Conservation (phyloP, 2,888 invertebrate species). For the Drosophila longiperda region DNA sequence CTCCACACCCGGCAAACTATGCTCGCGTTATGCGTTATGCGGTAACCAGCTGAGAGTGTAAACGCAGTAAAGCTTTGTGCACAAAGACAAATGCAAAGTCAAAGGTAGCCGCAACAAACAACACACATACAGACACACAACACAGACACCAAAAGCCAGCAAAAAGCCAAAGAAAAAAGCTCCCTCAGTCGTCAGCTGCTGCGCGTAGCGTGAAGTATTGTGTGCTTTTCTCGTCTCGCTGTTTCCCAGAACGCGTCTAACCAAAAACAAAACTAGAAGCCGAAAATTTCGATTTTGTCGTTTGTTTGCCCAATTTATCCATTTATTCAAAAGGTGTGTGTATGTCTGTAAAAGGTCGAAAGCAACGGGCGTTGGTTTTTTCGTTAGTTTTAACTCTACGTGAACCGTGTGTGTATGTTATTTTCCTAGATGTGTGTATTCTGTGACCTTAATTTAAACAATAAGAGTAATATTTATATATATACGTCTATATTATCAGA, state of each 20-base stretch:
- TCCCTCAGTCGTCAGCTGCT: constrained; percentile 84
- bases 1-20: constrained; percentile 8
- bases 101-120: constrained; percentile 48
- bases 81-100: constrained; percentile 21
- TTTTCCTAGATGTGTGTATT: constrained; percentile 20
- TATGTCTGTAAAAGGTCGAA: constrained; percentile 19
- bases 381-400: constrained; percentile 26
- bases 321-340: constrained; percentile 8
- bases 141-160: constrained; percentile 27
- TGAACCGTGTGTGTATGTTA: constrained; percentile 16
- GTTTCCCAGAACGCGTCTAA: constrained; percentile 55
- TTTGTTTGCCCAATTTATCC: constrained; percentile 4
- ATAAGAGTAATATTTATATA: constrained; percentile 8
- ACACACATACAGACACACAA: constrained; percentile 48
- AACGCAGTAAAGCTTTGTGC: constrained; percentile 43
- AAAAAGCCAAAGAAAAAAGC: constrained; percentile 80
- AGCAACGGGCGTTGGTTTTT: constrained; percentile 11
- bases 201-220: constrained; percentile 83
- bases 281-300: constrained; percentile 6
- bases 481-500: constrained; percentile 5
- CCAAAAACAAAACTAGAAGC: constrained; percentile 24
- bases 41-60: constrained; percentile 50
- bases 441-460: constrained; percentile 62
- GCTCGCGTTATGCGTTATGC: constrained; percentile 2
- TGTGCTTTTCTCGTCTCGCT: constrained; percentile 66